These are phyloP conservation scores for Agonum fuliginosum DNA, from an alignment of 2,888 invertebrate genomes.

Conservation along the genomic window DNA sequence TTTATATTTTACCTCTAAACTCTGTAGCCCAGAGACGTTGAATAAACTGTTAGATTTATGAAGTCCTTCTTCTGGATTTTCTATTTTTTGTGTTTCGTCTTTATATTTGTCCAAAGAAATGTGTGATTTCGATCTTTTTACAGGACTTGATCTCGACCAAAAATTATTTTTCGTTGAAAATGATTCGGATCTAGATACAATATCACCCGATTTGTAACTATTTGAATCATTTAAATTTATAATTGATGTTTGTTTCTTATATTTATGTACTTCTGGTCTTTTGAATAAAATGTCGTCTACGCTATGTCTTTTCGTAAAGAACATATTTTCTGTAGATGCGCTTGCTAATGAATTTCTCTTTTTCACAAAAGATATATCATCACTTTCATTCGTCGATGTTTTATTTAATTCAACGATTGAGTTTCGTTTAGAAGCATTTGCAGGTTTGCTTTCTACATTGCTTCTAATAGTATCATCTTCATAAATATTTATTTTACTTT, in stretches of 20 bases:
- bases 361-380: neutral
- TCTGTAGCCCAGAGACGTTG: conserved; percentile 72
- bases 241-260: neutral
- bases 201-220: conserved; percentile 49
- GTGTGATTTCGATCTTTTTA: conserved; percentile 73
- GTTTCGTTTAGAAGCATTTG: conserved; percentile 61
- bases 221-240: conserved; percentile 32
- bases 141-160: conserved; percentile 69
- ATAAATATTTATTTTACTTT: conserved; percentile 71
- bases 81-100: conserved; percentile 60
- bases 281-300: conserved; percentile 67
- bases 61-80: conserved; percentile 62
- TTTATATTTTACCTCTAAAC: conserved; percentile 70
- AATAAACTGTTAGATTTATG: conserved; percentile 70
- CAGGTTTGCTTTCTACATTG: conserved; percentile 66
- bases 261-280: conserved; percentile 63
- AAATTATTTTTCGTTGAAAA: conserved; percentile 64
- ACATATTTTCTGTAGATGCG: conserved; percentile 67
- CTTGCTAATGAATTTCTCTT: conserved; percentile 62
- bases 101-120: conserved; percentile 70
- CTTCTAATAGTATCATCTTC: conserved; percentile 72
- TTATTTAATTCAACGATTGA: conserved; percentile 60
- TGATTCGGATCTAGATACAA: conserved; percentile 68
- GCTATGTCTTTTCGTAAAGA: conserved; percentile 62
- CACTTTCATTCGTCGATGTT: neutral